phyloP scores from a whole-genome alignment of 2,888 invertebrate genomes.

The Artemia sinica region DNA sequence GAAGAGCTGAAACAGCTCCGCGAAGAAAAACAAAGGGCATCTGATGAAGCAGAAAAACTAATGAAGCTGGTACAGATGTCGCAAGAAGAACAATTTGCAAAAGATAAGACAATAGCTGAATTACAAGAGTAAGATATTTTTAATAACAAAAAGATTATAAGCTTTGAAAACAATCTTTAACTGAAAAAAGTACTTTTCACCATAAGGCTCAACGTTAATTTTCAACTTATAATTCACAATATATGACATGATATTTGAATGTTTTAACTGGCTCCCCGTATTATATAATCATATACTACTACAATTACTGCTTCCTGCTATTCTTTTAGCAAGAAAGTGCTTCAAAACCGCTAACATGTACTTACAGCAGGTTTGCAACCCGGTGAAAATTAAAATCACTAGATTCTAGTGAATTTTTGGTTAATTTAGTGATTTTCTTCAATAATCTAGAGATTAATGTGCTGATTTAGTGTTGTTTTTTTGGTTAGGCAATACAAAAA shows the following conservation, averaged over 20 bases:
- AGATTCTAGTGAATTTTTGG: no score
- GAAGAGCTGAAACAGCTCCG: slow-evolving; percentile 48
- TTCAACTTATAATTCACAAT: slow-evolving; percentile 8
- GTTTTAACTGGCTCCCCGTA: not conserved
- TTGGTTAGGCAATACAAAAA: no score
- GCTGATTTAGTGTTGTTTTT: no score
- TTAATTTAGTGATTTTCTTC: no score
- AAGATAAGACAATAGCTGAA: slow-evolving; percentile 78
- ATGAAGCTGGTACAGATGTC: slow-evolving; percentile 79
- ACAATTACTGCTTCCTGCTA: no score
- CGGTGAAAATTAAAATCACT: no score
- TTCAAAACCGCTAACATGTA: no score
- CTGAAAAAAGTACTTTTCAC: slow-evolving; percentile 12
- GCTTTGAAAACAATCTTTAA: not conserved
- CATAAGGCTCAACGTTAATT: slow-evolving; percentile 10
- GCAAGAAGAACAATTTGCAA: slow-evolving; percentile 78
- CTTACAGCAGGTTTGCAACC: no score
- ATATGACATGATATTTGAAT: slow-evolving; percentile 20
- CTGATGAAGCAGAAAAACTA: slow-evolving; percentile 70
- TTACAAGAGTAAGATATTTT: slow-evolving; percentile 59
- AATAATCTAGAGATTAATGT: no score
- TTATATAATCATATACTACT: no score
- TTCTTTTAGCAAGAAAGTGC: no score
- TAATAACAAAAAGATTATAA: slow-evolving; percentile 6
- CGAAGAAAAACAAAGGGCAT: slow-evolving; percentile 61